phyloP scores from a whole-genome alignment of 2,113 vertebrate species.

The Ailuropoda melanoleuca region DNA sequence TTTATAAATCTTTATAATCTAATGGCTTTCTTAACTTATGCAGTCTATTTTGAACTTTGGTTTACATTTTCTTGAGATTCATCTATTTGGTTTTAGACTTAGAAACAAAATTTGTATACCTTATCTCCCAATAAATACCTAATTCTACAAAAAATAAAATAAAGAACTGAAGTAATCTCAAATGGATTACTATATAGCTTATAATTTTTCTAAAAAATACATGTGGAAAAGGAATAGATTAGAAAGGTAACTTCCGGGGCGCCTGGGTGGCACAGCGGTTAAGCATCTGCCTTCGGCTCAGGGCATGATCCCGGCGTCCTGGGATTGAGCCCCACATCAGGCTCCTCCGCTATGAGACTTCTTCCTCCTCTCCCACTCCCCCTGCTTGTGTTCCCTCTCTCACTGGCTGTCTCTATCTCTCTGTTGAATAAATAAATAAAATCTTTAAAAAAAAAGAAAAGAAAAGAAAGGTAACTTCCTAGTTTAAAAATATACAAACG shows the following conservation, averaged over 20 bases:
- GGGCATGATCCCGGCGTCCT: too few relatives aligned
- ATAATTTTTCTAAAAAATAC: not conserved
- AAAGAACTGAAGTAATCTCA: not conserved
- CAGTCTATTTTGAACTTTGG: not conserved
- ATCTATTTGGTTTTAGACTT: not conserved
- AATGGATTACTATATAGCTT: not conserved
- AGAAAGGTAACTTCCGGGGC: not conserved
- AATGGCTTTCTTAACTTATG: not conserved
- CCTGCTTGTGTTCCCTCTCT: too few relatives aligned
- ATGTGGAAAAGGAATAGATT: not conserved
- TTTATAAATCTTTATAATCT: not conserved
- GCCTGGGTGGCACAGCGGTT: too few relatives aligned
- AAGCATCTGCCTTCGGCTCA: too few relatives aligned
- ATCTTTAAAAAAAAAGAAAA: too few relatives aligned
- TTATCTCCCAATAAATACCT: not conserved
- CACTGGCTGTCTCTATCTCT: too few relatives aligned
- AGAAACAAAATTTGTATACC: not conserved
- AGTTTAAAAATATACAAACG: not conserved
- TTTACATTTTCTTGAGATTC: not conserved
- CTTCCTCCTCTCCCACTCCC: too few relatives aligned
- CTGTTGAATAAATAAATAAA: too few relatives aligned
- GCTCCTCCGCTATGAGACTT: too few relatives aligned
- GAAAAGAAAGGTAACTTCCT: not conserved
- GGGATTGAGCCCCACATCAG: too few relatives aligned
- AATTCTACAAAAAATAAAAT: not conserved